Evolutionary conservation across 1,140 invertebrate genomes (phyloP).

Genomic region (Heliconius hewitsoni): DNA sequence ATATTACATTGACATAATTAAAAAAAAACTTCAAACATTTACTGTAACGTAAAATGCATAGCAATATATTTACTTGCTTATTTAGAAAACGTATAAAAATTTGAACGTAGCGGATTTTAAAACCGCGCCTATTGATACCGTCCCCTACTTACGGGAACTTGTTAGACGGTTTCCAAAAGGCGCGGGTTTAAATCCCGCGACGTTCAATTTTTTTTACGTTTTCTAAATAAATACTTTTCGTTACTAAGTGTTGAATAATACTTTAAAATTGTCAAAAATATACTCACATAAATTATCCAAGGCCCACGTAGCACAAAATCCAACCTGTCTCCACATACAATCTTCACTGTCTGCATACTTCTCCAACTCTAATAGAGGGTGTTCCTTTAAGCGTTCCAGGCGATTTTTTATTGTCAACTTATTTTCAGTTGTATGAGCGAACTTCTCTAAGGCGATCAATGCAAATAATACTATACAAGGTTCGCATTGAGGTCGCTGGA

Average conservation of each 20-base stretch:
- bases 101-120: no score
- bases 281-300: slow-evolving; percentile 96
- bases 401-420: slow-evolving; percentile 90
- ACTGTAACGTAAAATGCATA: neutral
- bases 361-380: slow-evolving; percentile 87
- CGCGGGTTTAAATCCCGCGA: no score
- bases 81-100: no score
- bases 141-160: no score
- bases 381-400: slow-evolving; percentile 82
- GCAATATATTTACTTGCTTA: no score
- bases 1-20: no score
- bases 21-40: neutral
- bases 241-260: no score
- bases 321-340: slow-evolving; percentile 87
- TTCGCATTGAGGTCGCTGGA: slow-evolving; percentile 83
- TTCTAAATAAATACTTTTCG: no score
- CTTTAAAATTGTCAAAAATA: no score
- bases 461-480: slow-evolving; percentile 92
- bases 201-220: no score
- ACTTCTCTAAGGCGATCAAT: slow-evolving; percentile 95
- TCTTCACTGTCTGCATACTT: slow-evolving; percentile 74
- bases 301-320: slow-evolving; percentile 96
- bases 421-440: slow-evolving; percentile 96
- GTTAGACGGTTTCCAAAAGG: no score
- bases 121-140: no score